These are phyloP conservation scores for Diarsia dahlii DNA, from an alignment of 2,888 invertebrate species.

Conservation along the genomic window DNA sequence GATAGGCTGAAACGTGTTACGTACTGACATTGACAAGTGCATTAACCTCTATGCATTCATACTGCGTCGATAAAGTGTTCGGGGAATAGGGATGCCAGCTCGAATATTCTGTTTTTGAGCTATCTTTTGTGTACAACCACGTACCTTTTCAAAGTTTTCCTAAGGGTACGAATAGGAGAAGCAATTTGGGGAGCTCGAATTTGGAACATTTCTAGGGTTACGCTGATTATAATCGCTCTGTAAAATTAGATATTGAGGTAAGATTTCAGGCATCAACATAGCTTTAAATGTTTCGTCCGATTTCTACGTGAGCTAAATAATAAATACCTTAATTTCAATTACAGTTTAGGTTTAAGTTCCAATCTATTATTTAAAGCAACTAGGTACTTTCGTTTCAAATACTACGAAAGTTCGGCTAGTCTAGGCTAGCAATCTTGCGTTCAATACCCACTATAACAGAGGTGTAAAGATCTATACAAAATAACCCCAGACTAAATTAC, in stretches of 20 bases:
- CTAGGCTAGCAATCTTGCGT: conserved; percentile 18
- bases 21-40: conserved; percentile 71
- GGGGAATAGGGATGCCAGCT: conserved; percentile 39
- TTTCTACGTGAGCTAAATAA: not conserved
- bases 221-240: not conserved
- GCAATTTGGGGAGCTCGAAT: conserved; percentile 1
- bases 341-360: not conserved
- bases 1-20: conserved; percentile 67
- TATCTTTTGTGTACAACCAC: conserved; percentile 20
- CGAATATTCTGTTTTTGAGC: conserved; percentile 45
- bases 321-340: not conserved
- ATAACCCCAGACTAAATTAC: conserved; percentile 47
- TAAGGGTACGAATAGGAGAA: not conserved
- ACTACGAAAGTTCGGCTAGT: conserved; percentile 11
- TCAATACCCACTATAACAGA: conserved; percentile 9
- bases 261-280: not conserved
- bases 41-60: conserved; percentile 69
- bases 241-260: not conserved
- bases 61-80: conserved; percentile 59
- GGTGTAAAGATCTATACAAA: conserved; percentile 18
- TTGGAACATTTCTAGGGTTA: not conserved
- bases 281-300: too few species aligned
- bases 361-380: conserved; percentile 1
- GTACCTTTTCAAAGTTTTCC: conserved; percentile 25
- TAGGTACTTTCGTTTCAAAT: conserved; percentile 10